phyloP scores from a whole-genome alignment of 1,140 invertebrate genomes.

The Monochamus saltuarius region DNA sequence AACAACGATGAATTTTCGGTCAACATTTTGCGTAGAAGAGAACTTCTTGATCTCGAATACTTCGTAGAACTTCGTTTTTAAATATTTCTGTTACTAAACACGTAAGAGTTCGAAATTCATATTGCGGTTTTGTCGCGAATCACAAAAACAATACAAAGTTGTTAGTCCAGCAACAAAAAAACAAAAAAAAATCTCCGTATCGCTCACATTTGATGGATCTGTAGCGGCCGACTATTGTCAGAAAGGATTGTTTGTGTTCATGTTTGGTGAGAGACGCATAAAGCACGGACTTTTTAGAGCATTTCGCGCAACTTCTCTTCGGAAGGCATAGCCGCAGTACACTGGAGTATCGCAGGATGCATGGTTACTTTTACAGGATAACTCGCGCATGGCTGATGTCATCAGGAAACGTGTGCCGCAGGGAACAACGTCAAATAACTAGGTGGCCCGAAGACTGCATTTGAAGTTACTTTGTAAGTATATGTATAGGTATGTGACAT shows the following conservation, averaged over 20 bases:
- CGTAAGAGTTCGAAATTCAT: conserved; percentile 2
- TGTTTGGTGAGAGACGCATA: conserved; percentile 7
- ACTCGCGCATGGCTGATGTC: conserved; percentile 14
- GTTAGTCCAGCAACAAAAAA: conserved; percentile 9
- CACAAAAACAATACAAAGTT: conserved; percentile 8
- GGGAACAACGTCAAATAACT: conserved; percentile 14
- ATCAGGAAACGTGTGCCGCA: conserved; percentile 16
- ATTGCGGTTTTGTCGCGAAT: background rate
- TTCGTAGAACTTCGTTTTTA: conserved; percentile 51
- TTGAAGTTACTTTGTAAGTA: too few species aligned
- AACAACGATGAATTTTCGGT: conserved; percentile 49
- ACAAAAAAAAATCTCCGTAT: conserved; percentile 5
- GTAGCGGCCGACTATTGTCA: background rate
- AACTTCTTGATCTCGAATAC: conserved; percentile 49
- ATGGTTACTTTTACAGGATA: conserved; percentile 15
- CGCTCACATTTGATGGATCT: conserved; percentile 18
- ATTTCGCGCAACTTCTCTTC: conserved; percentile 4
- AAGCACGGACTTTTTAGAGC: conserved; percentile 5
- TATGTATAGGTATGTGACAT: too few species aligned
- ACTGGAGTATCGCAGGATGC: conserved; percentile 12
- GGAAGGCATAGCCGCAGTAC: conserved; percentile 1
- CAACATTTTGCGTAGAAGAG: conserved; percentile 38
- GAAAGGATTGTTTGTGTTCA: background rate
- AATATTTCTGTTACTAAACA: conserved; percentile 4
- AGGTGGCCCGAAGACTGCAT: background rate